phyloP scores from a whole-genome alignment of 2,113 vertebrate genomes.

The Dromaius novaehollandiae region DNA sequence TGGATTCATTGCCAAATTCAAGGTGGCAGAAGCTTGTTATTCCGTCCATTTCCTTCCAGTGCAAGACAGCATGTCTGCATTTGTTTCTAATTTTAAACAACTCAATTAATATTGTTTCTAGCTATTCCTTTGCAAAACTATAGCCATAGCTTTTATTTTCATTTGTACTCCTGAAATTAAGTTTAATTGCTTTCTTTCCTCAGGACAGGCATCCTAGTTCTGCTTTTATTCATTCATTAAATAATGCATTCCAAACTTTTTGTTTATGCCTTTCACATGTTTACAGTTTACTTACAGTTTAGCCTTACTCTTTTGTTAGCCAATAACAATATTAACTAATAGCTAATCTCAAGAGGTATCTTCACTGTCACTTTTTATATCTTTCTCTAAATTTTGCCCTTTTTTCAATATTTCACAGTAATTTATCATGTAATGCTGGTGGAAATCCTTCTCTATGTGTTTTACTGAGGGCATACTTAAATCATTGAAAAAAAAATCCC shows the following conservation, averaged over 20 bases:
- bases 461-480: neutral
- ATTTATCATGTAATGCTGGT: neutral
- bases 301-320: neutral
- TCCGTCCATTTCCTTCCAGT: neutral
- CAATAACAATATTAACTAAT: neutral
- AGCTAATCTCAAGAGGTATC: neutral
- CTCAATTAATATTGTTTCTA: slow-evolving; percentile 1
- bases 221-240: neutral
- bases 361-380: neutral
- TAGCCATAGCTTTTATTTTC: neutral
- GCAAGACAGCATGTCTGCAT: neutral
- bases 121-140: neutral
- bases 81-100: slow-evolving; percentile 42
- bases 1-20: slow-evolving; percentile 4
- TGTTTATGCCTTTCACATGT: neutral
- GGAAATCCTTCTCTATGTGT: neutral
- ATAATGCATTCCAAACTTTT: neutral
- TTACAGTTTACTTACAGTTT: neutral
- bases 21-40: neutral
- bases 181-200: neutral
- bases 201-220: neutral
- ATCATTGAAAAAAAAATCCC: neutral
- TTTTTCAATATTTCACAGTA: neutral
- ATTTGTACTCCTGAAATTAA: neutral
- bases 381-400: neutral